Base-by-base conservation (phyloP, 2,113 vertebrate species). In the Cynoglossus semilaevis region DNA sequence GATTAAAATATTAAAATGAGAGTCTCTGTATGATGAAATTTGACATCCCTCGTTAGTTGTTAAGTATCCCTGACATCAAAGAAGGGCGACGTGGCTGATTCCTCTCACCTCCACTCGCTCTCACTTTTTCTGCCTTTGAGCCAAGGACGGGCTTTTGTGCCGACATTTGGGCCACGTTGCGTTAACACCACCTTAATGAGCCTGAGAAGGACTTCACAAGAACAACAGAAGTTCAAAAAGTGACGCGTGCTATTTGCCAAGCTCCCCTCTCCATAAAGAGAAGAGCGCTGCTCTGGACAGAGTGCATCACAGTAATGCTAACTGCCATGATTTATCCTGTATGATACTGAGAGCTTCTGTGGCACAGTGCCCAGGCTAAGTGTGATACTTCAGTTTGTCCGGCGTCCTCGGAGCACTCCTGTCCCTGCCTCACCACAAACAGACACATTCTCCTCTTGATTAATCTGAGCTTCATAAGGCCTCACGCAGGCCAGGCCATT, bases 321-420 rank as follows among this genome's bases (percentile, higher is more conserved):
- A 66, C 47, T 36, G 64, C 69, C 9, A 0, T 81, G 72, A 81
- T 85, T 82, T 77, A 82, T 81, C 51, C 67, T 76, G 67, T 61
- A 67, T 79, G 79, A 82, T 75, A 70, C 71, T 78, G 82, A 85
- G 80, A 81, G 83, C 81, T 81, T 82, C 64, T 48, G 70, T 85
- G 80, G 84, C 84, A 79, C 70, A 57, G 48, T 65, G 80, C 82
- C 84, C 78, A 51, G n/a, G 44, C 38, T 63, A 7, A 13, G 56
- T 17, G 51, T 72, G 74, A 70, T 68, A 48, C 72, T 70, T 63
- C 9, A 46, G 22, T 54, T 61, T 70, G 45, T 61, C 70, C 59
- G 37, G 63, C 41, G 72, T 55, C 36, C 51, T 15, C 16, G 18
- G 38, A 51, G 29, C 43, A 37, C 2, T 36, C 43, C 51, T 36